phyloP scores from a whole-genome alignment of 1,140 invertebrate genomes.

The Panagrolaimus sp. region DNA sequence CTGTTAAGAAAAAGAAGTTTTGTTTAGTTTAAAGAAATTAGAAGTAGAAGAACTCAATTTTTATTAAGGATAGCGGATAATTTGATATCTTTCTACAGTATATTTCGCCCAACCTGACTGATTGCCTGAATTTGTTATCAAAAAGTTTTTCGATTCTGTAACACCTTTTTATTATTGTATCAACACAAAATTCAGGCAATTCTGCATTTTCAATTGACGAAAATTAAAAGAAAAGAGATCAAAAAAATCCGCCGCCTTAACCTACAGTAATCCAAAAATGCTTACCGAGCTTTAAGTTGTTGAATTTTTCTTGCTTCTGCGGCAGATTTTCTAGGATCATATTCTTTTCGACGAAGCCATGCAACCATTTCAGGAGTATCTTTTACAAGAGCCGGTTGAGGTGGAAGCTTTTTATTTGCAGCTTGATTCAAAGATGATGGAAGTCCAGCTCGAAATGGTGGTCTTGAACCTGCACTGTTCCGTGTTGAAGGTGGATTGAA shows the following conservation, averaged over 20 bases:
- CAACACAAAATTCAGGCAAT: too few relatives aligned
- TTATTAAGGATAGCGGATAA: too few relatives aligned
- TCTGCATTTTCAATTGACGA: too few relatives aligned
- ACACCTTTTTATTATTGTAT: too few relatives aligned
- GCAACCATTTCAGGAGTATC: constrained; percentile 47
- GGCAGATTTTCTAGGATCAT: constrained; percentile 43
- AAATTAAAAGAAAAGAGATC: too few relatives aligned
- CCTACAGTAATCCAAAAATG: neutral
- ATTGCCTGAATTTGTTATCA: too few relatives aligned
- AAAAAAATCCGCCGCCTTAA: neutral
- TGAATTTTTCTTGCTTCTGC: constrained; percentile 38
- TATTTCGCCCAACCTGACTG: too few relatives aligned
- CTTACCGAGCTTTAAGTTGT: constrained; percentile 46
- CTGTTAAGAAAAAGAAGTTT: constrained; percentile 18
- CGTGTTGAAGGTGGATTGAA: neutral
- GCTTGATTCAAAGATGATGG: neutral
- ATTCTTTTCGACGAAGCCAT: constrained; percentile 46
- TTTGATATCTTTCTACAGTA: too few relatives aligned
- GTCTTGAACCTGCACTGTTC: constrained; percentile 8
- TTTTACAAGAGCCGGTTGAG: constrained; percentile 14
- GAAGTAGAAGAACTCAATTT: too few relatives aligned
- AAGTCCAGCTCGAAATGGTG: constrained; percentile 31
- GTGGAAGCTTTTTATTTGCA: neutral
- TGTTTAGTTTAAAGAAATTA: neutral
- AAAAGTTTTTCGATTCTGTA: too few relatives aligned